Base-by-base conservation (phyloP, 2,888 invertebrate genomes). In the Tiliacea citrago region DNA sequence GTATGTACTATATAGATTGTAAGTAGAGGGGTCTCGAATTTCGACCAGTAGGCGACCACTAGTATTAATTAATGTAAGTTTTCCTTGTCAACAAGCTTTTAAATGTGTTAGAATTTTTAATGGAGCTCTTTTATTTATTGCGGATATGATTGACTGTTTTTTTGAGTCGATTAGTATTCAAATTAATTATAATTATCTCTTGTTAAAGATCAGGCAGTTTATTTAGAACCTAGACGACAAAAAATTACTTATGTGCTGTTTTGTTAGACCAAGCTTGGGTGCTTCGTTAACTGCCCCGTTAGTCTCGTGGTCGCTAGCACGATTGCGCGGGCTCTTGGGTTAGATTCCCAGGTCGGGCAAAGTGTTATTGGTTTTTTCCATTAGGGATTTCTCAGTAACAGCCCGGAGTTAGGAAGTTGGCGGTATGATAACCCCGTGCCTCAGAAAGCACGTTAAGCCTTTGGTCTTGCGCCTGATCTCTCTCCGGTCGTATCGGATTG, bases 21-120 rank as follows among this genome's bases (percentile, higher is more conserved):
- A 29, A 29, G 29, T 29, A 29, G 29, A 29, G 29, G 29, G 29
- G 29, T 29, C n/a, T n/a, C 29, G 29, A 29, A 29, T 3, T 29
- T 29, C 29, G 29, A 29, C 29, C 29, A 29, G 29, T 29, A 3
- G 29, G 29, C 29, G 29, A 29, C 29, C 29, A 29, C 29, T 29
- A 29, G 29, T 29, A 79, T 79, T 63, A 68, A 82, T 75, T 49
- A 70, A 51, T 39, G 18, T 39, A 49, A 8, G n/a, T 80, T 79
- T 75, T 71, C 9, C 45, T 68, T 63, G 35, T 63, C 57, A 63
- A 72, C 62, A 69, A 39, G 49, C 65, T 63, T 65, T 73, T 58
- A 74, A 77, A 49, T 68, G 55, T 45, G 35, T 76, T 53, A 57
- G 39, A 47, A 47, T 66, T 45, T 77, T 68, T 66, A 53, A 47